These are phyloP conservation scores for Etheostoma nigrum DNA, from an alignment of 2,797 vertebrate genomes.

Conservation along the genomic window DNA sequence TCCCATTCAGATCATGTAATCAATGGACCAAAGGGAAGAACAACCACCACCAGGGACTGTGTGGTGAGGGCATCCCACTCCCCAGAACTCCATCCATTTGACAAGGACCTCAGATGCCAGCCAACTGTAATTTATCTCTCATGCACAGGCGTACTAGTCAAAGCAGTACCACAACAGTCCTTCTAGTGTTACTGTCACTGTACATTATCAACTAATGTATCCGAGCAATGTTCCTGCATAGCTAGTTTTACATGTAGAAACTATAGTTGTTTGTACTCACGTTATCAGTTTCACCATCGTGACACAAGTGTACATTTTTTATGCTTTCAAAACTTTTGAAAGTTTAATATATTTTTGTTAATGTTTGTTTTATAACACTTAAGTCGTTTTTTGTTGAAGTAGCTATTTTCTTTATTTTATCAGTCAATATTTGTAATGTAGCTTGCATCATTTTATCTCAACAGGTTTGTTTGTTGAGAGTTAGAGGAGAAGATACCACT, in stretches of 20 bases:
- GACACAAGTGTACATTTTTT: constrained; percentile 79
- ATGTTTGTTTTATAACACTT: constrained; percentile 82
- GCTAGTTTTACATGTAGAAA: constrained; percentile 52
- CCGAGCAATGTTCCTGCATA: constrained; percentile 38
- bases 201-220: constrained; percentile 21
- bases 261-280: constrained; percentile 58
- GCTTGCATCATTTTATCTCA: constrained; percentile 52
- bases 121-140: constrained; percentile 53
- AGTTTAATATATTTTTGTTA: constrained; percentile 86
- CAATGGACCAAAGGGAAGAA: constrained; percentile 45
- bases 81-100: constrained; percentile 42
- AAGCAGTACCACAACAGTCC: constrained; percentile 18
- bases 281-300: constrained; percentile 48
- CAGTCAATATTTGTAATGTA: constrained; percentile 58
- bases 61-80: constrained; percentile 26
- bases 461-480: constrained; percentile 13
- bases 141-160: constrained; percentile 8
- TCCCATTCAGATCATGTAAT: constrained; percentile 22
- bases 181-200: constrained; percentile 14
- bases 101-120: constrained; percentile 57
- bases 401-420: constrained; percentile 42
- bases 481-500: constrained; percentile 1
- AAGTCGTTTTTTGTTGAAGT: constrained; percentile 62
- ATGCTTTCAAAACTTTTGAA: constrained; percentile 83
- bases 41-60: constrained; percentile 34